phyloP scores from a whole-genome alignment of 2,888 invertebrate species.

The Drosophila nr. fundita region DNA sequence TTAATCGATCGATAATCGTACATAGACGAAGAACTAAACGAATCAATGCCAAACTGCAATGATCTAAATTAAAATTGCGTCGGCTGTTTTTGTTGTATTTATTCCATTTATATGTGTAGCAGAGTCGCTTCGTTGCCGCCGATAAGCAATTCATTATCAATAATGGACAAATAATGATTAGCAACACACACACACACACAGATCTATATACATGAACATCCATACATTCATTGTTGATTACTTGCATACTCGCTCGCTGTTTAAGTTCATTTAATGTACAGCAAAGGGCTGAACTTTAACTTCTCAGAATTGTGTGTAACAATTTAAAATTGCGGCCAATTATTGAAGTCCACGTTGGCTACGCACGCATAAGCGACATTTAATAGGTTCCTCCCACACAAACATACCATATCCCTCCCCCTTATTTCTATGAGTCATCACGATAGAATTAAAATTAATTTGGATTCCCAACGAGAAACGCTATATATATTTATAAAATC shows the following conservation, averaged over 20 bases:
- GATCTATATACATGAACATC: neutral
- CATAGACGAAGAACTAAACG: neutral
- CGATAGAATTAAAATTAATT: neutral
- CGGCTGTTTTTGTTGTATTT: conserved; percentile 10
- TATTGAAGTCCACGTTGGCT: conserved; percentile 25
- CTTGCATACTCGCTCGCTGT: neutral
- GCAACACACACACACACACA: neutral
- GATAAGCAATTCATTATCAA: conserved; percentile 46
- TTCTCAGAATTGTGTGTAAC: neutral
- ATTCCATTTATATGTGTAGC: conserved; percentile 8
- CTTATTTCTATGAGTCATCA: conserved; percentile 12
- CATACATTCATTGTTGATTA: neutral
- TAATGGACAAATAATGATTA: conserved; percentile 24
- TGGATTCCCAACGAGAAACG: neutral
- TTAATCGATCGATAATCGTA: neutral
- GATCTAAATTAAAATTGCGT: neutral
- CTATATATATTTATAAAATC: neutral
- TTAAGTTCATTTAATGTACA: neutral
- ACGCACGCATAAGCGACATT: neutral
- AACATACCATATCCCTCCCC: neutral
- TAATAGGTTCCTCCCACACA: neutral
- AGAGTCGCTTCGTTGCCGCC: conserved; percentile 4
- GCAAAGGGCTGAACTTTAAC: neutral
- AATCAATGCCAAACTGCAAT: neutral
- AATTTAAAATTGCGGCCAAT: conserved; percentile 18